These are phyloP conservation scores for Prunella himalayana DNA, from an alignment of 2,113 vertebrate genomes.

Conservation along the genomic window DNA sequence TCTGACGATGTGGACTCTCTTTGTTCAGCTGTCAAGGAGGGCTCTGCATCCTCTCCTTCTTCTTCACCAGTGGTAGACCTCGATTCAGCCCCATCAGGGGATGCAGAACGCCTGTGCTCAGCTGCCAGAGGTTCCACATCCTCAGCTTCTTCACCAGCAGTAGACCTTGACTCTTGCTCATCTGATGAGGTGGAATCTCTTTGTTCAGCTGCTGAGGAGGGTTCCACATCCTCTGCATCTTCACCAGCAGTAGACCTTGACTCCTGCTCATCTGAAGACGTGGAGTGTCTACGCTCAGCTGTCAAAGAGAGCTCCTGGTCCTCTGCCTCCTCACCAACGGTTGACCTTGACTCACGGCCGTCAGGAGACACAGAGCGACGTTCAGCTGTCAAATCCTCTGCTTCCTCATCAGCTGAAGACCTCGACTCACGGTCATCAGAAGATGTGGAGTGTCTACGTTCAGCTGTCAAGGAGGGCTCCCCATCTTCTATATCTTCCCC, in stretches of 20 bases:
- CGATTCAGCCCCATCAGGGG: constrained; percentile 61
- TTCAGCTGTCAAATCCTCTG: constrained; percentile 22
- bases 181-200: constrained; percentile 73
- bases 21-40: constrained; percentile 65
- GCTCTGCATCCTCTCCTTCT: constrained; percentile 41
- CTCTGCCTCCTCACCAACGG: constrained; percentile 14
- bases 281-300: constrained; percentile 71
- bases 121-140: constrained; percentile 64
- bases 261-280: constrained; percentile 63
- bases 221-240: constrained; percentile 20
- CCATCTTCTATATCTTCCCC: constrained; percentile 19
- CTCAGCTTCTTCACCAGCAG: constrained; percentile 35
- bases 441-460: constrained; percentile 71
- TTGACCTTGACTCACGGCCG: constrained; percentile 52
- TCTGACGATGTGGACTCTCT: constrained; percentile 73
- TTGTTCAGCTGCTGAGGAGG: constrained; percentile 63
- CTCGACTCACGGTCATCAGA: constrained; percentile 60
- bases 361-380: background rate
- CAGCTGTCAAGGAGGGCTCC: constrained; percentile 66
- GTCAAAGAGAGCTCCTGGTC: constrained; percentile 53
- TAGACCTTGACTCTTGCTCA: constrained; percentile 51
- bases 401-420: constrained; percentile 44
- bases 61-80: constrained; percentile 52
- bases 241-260: constrained; percentile 48
- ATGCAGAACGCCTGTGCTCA: constrained; percentile 67